Conservation (phyloP, 2,113 vertebrate species). For the Dasyprocta punctata region DNA sequence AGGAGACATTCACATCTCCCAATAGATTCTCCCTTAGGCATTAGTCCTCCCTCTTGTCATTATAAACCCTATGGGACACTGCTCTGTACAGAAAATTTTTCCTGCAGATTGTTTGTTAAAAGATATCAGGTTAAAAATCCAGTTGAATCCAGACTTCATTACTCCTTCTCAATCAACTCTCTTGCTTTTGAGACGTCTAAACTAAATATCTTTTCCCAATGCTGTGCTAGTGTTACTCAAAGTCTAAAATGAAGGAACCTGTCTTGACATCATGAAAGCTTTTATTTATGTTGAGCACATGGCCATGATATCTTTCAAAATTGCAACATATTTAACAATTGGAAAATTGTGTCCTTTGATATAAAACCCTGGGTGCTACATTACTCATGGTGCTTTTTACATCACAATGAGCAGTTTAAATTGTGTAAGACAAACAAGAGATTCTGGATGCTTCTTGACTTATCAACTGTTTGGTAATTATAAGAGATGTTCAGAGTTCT, state of each 20-base stretch:
- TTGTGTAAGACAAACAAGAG: neutral
- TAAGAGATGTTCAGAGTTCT: neutral
- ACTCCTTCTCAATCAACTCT: neutral
- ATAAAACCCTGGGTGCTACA: neutral
- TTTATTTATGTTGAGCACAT: neutral
- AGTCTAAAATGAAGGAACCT: neutral
- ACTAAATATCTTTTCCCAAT: neutral
- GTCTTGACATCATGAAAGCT: neutral
- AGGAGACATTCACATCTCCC: neutral
- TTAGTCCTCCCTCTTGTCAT: neutral
- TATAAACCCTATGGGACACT: neutral
- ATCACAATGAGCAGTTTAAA: neutral
- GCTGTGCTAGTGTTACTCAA: no score
- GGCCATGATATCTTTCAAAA: no score
- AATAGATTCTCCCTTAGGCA: neutral
- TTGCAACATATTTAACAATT: neutral
- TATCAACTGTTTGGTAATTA: neutral
- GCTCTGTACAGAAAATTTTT: neutral
- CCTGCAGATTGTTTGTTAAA: neutral
- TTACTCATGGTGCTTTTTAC: neutral
- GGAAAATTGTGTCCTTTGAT: neutral
- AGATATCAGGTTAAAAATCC: neutral
- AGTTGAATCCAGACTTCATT: neutral
- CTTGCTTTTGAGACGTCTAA: neutral
- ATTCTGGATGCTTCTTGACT: neutral